Evolutionary conservation across 1,140 invertebrate genomes (phyloP).

Genomic region (Cotesia vestalis): DNA sequence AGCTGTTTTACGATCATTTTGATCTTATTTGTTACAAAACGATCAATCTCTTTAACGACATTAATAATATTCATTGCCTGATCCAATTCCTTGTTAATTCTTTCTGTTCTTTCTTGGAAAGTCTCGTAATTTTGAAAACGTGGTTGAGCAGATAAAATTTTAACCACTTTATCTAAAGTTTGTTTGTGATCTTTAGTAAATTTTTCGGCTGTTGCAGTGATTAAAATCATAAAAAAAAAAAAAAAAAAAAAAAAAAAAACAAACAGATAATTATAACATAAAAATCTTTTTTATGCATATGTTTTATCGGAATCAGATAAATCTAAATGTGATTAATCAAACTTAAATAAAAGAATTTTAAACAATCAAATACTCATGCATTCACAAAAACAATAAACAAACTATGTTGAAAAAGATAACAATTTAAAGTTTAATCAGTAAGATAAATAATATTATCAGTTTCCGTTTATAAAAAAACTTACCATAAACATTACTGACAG

Average conservation of each 20-base stretch:
- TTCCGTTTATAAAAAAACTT: slow-evolving; percentile 5
- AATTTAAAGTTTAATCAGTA: not conserved
- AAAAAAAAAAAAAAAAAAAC: not conserved
- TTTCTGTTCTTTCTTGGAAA: slow-evolving; percentile 36
- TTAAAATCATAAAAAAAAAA: slow-evolving; percentile 11
- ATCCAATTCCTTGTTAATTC: slow-evolving; percentile 51
- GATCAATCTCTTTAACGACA: slow-evolving; percentile 53
- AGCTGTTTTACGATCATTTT: slow-evolving; percentile 51
- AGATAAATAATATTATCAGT: not conserved
- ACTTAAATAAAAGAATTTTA: not conserved
- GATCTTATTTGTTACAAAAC: slow-evolving; percentile 52
- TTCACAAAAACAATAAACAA: not conserved
- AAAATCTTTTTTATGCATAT: not conserved
- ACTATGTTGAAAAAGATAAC: not conserved
- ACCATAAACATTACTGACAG: slow-evolving; percentile 23
- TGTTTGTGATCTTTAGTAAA: slow-evolving; percentile 44
- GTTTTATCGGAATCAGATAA: too few relatives aligned
- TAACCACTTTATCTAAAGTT: slow-evolving; percentile 38
- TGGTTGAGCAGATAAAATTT: slow-evolving; percentile 16
- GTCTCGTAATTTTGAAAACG: not conserved
- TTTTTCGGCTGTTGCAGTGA: slow-evolving; percentile 26
- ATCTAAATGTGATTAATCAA: not conserved
- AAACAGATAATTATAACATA: not conserved
- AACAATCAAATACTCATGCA: not conserved
- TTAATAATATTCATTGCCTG: slow-evolving; percentile 54